Evolutionary conservation across 2,888 invertebrate genomes (phyloP), one percentile per base, ranked within the genome.

Genomic region (Torymus auratus): DNA sequence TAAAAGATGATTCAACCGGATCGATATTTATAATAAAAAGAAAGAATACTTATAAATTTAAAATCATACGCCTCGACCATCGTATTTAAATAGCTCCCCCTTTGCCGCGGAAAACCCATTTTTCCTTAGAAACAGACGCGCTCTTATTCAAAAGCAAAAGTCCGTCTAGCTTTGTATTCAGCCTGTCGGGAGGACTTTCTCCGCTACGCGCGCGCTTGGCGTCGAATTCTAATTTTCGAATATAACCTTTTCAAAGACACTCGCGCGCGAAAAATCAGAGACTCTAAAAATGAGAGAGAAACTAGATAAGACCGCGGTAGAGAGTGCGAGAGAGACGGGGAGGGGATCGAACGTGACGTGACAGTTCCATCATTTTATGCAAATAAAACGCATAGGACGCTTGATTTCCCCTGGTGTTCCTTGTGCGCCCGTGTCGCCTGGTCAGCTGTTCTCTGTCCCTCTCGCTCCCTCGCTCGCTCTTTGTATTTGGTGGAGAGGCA

Each of bases 311-410:
- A 76, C 52, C 13, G 15, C 7, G 41, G 7, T 41, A 41, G 41
- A 41, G 7, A 41, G 41, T 5, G 28, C 1, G 7, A 41, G 41
- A 41, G 52, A 61, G 52, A 17, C 14, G 13, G 41, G 53, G 52
- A 78, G 55, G n/a, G 53, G 20, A 82, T 79, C 85, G 87, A 87
- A 89, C 87, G 87, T 87, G 87, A 89, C 87, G 85, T 86, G 87
- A 85, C 86, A 87, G 87, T 88, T 86, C 88, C 86, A 90, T 91
- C 89, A 91, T 89, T 90, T 91, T 89, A 90, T 91, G 91, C 89
- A 91, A 90, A 91, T 90, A 90, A 89, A 88, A 88, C 41, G 84
- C 84, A 82, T 81, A 84, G 87, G 84, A 87, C 86, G 88, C 87
- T 89, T 90, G 89, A 91, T 90, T 90, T 91, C 90, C 90, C 90